phyloP scores from a whole-genome alignment of 2,888 invertebrate genomes.

The Ametastegia equiseti region DNA sequence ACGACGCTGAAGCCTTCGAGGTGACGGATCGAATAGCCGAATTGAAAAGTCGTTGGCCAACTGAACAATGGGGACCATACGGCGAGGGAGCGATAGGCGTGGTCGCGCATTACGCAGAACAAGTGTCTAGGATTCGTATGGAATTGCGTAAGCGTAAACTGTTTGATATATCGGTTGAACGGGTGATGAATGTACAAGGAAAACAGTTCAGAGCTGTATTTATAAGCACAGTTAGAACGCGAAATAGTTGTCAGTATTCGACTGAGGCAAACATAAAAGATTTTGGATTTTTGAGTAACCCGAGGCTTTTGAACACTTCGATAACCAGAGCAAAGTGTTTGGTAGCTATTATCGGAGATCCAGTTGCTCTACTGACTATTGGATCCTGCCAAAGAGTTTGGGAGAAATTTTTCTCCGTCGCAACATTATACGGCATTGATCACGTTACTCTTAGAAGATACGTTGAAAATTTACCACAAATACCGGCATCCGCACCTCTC shows the following conservation, averaged over 20 bases:
- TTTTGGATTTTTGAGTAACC: constrained; percentile 90
- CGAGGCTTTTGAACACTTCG: constrained; percentile 89
- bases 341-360: constrained; percentile 91
- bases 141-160: constrained; percentile 86
- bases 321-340: constrained; percentile 89
- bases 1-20: constrained; percentile 89
- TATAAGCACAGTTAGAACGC: constrained; percentile 87
- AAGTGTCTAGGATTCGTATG: constrained; percentile 85
- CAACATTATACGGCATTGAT: constrained; percentile 64
- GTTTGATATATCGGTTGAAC: constrained; percentile 87
- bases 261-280: constrained; percentile 80
- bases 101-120: constrained; percentile 91
- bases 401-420: constrained; percentile 84
- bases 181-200: constrained; percentile 91
- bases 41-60: constrained; percentile 86
- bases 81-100: constrained; percentile 89
- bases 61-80: constrained; percentile 83
- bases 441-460: constrained; percentile 46
- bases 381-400: constrained; percentile 90
- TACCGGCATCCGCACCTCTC: constrained; percentile 73
- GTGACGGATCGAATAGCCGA: constrained; percentile 87
- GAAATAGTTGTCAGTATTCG: constrained; percentile 82
- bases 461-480: constrained; percentile 42
- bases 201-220: constrained; percentile 92
- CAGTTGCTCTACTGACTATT: constrained; percentile 87